These are phyloP conservation scores for Lagodon rhomboides DNA, from an alignment of 2,797 vertebrate species.

Conservation along the genomic window DNA sequence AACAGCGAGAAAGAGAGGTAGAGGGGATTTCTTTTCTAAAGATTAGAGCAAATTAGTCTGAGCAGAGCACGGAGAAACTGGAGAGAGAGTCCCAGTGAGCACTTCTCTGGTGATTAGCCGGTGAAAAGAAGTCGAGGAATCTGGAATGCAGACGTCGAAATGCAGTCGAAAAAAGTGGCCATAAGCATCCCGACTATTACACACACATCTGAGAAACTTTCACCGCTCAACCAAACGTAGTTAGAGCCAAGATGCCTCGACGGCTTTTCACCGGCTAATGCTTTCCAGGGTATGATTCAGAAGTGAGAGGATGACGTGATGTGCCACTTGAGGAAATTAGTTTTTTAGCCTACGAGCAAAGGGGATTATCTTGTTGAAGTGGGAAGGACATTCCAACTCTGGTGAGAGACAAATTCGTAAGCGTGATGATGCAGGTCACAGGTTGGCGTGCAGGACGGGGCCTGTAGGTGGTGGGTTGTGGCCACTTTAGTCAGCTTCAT, in stretches of 20 bases:
- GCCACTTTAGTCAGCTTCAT: background rate
- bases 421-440: constrained; percentile 18
- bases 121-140: constrained; percentile 44
- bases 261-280: constrained; percentile 21
- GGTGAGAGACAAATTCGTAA: background rate
- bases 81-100: constrained; percentile 37
- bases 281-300: constrained; percentile 36
- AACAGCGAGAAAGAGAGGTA: constrained; percentile 30
- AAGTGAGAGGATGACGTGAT: constrained; percentile 37
- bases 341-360: constrained; percentile 30
- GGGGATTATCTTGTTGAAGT: constrained; percentile 20
- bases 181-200: constrained; percentile 31
- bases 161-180: constrained; percentile 27
- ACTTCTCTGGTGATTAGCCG: constrained; percentile 52
- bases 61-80: constrained; percentile 45
- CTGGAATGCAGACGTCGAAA: constrained; percentile 14
- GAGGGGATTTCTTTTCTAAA: constrained; percentile 65
- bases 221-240: constrained; percentile 32
- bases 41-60: constrained; percentile 67
- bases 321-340: constrained; percentile 33
- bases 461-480: background rate
- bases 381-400: constrained; percentile 2
- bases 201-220: constrained; percentile 29
- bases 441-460: background rate
- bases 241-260: constrained; percentile 11